Evolutionary conservation across 2,113 vertebrate species (phyloP), one percentile per base, ranked within the genome.

Genomic region (Riparia riparia): DNA sequence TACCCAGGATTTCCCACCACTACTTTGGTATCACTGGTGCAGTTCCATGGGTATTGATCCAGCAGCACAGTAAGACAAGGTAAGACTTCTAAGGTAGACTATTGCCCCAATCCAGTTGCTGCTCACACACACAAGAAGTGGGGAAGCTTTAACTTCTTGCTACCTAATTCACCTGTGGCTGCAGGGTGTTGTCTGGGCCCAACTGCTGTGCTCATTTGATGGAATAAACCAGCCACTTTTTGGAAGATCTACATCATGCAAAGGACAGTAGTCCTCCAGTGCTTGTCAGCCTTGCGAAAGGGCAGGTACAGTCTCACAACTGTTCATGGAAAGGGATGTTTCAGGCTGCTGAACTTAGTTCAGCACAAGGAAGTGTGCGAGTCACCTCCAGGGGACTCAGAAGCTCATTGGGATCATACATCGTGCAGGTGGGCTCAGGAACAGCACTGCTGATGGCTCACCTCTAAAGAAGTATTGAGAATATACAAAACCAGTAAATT

Each of bases 371-470:
- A 86, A 70, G 20, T 25, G 82, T 0, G 24, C 17, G 15, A 5
- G 18, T 51, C 13, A 47, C 19, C 57, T 65, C 15, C 4, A 11
- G 25, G 66, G 45, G 37, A 61, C 54, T 82, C 49, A 22, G 17
- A 45, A 76, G 74, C 37, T 66, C 54, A 26, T 42, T 2, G 4
- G 37, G 42, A 81, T 61, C 65, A 51, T 1, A 60, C 9, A 56
- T 25, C 0, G 5, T 8, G 34, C 6, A 11, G 26, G 19, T 53
- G 64, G 65, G 15, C 47, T 90, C 82, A 68, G 78, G 18, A 85
- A 90, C 51, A 90, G 73, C 78, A 58, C 39, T 50, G 60, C 51
- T 94, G n/a, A 65, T 31, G n/a, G 68, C 49, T 82, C 31, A 19
- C 18, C 50, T 45, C 37, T 74, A 24, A 78, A 87, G 28, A 93